These are phyloP conservation scores for Triplophysa siluroides DNA, from an alignment of 2,113 vertebrate species.

Conservation along the genomic window DNA sequence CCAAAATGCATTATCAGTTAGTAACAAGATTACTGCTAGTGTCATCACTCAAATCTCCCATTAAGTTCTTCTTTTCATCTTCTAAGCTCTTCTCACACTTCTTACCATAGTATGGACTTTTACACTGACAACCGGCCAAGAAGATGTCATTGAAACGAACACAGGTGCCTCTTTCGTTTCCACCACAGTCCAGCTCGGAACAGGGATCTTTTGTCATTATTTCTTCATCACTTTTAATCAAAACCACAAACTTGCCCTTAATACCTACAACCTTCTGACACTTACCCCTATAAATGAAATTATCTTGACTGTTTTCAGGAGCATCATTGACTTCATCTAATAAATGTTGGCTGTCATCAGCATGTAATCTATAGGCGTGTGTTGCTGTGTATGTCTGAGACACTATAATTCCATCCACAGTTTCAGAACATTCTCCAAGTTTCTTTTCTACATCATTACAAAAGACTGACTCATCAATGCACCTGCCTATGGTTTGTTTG, in stretches of 20 bases:
- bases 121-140: background rate
- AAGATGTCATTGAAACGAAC: background rate
- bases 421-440: background rate
- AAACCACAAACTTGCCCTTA: background rate
- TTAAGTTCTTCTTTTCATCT: background rate
- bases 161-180: background rate
- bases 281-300: background rate
- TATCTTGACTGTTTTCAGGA: background rate
- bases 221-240: conserved; percentile 1
- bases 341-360: background rate
- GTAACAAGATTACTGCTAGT: no score
- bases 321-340: background rate
- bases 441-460: background rate
- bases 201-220: background rate
- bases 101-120: background rate
- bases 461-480: background rate
- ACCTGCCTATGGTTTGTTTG: background rate
- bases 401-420: background rate
- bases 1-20: no score
- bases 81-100: background rate
- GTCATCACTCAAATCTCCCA: no score
- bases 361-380: background rate
- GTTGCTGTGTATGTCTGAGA: background rate
- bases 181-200: background rate
- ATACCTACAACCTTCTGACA: no score